Percentiles rank a stretch among this genome's conserved stretches.
Evolutionary conservation across 2,888 invertebrate species (phyloP).

Genomic region (Aradus depressus): DNA sequence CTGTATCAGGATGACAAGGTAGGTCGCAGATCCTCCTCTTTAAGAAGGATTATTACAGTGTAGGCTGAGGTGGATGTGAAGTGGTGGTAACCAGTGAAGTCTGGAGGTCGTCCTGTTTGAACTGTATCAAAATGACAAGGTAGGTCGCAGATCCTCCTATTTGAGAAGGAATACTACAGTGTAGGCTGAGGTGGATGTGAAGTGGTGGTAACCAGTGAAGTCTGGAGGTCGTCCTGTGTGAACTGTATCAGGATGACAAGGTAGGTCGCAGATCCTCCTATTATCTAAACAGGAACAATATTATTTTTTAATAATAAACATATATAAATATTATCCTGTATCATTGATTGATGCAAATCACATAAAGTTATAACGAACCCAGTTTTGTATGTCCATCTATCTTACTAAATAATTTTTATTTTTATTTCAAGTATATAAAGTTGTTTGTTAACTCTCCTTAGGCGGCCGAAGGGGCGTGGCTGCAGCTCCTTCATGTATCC

Average conservation of each 20-base stretch:
- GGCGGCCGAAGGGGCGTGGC: neutral
- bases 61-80: too few species aligned
- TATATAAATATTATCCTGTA: neutral
- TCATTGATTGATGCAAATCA: neutral
- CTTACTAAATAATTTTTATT: neutral
- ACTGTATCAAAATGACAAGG: too few species aligned
- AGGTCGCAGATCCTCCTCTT: too few species aligned
- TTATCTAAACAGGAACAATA: slow-evolving; percentile 11
- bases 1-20: too few species aligned
- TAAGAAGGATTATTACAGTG: too few species aligned
- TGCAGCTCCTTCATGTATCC: too few species aligned
- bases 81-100: too few species aligned
- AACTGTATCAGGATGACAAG: slow-evolving; percentile 24
- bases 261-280: slow-evolving; percentile 23
- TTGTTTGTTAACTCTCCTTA: neutral
- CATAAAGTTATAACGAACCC: neutral
- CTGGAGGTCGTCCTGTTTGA: too few species aligned
- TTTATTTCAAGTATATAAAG: too few species aligned
- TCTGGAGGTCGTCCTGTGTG: slow-evolving; percentile 13
- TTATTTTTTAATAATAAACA: neutral
- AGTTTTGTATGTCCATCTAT: neutral
- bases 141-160: too few species aligned
- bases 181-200: too few species aligned
- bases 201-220: neutral
- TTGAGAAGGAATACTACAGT: too few species aligned